Evolutionary conservation across 2,888 invertebrate genomes (phyloP), one percentile per base, ranked within the genome.

Genomic region (Ditylenchus weischeri): DNA sequence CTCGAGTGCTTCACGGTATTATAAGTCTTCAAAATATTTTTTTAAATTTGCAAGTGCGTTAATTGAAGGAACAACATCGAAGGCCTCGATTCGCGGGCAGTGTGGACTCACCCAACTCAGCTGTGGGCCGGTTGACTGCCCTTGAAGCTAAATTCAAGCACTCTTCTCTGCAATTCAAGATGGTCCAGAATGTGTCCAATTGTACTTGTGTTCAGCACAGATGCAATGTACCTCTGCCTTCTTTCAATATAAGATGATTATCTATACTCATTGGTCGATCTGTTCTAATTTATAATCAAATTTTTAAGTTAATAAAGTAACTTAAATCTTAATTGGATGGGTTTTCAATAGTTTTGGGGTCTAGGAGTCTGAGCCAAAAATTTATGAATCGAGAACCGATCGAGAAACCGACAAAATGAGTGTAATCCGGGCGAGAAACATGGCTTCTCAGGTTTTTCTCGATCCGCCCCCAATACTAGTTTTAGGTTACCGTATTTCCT

Each of bases 151-250:
- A 68, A 19, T 73, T 71, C 57, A 57, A 58, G 21, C 71, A 74
- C 57, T 74, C 74, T 15, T 29, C 35, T 29, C 63, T 65, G 13
- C 61, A 47, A 15, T 75, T 75, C 60, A 60, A 49, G 29, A 70
- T 75, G 76, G 70, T 70, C 13, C 57, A 49, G 18, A 79, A 80
- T 60, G 70, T 75, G 18, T 78, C 79, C 29, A 76, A 74, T n/a
- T 81, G 81, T 65, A 77, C 78, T 23, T 81, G 81, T 68, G 64
- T 73, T 18, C 76, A 79, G 49, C 81, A 81, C 66, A 71, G 79
- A 18, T 81, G 81, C 62, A 66, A 62, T 50, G 71, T 75, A 19
- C 75, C 75, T 3, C 60, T 75, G 50, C 75, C 75, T 19, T 50
- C 63, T 19, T 73, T 73, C 57, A 57, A 47, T 18, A 57, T 62